phyloP scores from a whole-genome alignment of 2,888 invertebrate species.

The Volucella bombylans region DNA sequence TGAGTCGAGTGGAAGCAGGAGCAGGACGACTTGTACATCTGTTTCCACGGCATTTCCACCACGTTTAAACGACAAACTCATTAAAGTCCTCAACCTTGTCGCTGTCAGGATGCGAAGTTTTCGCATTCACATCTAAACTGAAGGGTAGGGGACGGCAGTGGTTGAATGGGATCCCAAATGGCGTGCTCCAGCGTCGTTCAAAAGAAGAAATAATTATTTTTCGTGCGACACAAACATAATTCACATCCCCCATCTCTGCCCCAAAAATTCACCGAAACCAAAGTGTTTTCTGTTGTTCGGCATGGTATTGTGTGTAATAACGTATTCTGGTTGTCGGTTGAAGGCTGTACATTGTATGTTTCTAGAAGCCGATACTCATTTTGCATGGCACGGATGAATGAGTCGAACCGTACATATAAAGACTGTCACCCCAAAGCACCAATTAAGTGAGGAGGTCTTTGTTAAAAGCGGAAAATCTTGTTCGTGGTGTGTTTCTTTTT shows the following conservation, averaged over 20 bases:
- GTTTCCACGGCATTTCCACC: conserved; percentile 58
- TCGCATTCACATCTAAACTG: conserved; percentile 42
- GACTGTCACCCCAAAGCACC: conserved; percentile 52
- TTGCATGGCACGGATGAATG: no score
- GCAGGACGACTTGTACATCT: conserved; percentile 62
- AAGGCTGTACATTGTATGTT: not conserved
- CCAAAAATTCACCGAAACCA: conserved; percentile 53
- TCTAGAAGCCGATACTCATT: no score
- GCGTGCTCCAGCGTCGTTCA: conserved; percentile 60
- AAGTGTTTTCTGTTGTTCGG: conserved; percentile 63
- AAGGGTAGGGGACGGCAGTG: conserved; percentile 17
- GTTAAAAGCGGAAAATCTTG: conserved; percentile 43
- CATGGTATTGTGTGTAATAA: not conserved
- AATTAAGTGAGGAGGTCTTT: conserved; percentile 46
- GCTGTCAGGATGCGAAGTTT: conserved; percentile 45
- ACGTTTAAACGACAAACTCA: conserved; percentile 69
- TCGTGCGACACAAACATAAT: conserved; percentile 79
- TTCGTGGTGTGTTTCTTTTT: conserved; percentile 9
- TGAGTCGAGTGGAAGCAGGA: not conserved
- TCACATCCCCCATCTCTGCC: conserved; percentile 72
- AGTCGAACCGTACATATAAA: not conserved
- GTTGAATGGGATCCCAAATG: conserved; percentile 42
- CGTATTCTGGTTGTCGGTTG: conserved; percentile 4
- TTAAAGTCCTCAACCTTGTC: conserved; percentile 72
- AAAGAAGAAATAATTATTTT: conserved; percentile 79